Evolutionary conservation across 2,888 invertebrate genomes (phyloP).

Genomic region (Andrena fulva): DNA sequence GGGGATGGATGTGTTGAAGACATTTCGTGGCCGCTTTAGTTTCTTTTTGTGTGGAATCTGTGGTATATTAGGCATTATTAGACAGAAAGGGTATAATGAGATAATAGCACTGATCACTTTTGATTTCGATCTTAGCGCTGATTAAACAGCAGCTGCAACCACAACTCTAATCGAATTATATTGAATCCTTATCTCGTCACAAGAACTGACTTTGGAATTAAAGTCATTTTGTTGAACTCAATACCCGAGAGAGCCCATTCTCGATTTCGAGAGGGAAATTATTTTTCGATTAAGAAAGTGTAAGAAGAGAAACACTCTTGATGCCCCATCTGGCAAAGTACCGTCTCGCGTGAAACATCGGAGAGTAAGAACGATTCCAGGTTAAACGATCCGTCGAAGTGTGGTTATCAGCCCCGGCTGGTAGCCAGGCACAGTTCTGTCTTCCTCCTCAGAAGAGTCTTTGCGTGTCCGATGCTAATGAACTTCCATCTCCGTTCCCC

Average conservation of each 20-base stretch:
- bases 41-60: too few species aligned
- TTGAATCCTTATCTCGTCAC: too few species aligned
- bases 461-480: slow-evolving; percentile 67
- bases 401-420: slow-evolving; percentile 31
- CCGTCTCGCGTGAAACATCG: slow-evolving; percentile 14
- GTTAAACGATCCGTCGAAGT: slow-evolving; percentile 21
- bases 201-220: too few species aligned
- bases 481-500: slow-evolving; percentile 46
- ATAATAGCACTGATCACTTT: too few species aligned
- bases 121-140: too few species aligned
- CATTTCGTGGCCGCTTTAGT: too few species aligned
- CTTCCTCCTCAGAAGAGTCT: slow-evolving; percentile 58
- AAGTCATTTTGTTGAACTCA: too few species aligned
- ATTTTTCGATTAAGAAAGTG: not conserved
- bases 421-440: slow-evolving; percentile 45
- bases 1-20: too few species aligned
- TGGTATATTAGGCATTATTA: too few species aligned
- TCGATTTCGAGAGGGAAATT: not conserved
- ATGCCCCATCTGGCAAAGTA: not conserved
- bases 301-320: not conserved
- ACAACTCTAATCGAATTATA: too few species aligned
- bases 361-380: slow-evolving; percentile 11
- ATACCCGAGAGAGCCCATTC: not conserved
- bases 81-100: too few species aligned
- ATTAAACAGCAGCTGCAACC: too few species aligned